These are phyloP conservation scores for Sarotherodon lohbergeri DNA, from an alignment of 2,113 vertebrate species.

Conservation along the genomic window DNA sequence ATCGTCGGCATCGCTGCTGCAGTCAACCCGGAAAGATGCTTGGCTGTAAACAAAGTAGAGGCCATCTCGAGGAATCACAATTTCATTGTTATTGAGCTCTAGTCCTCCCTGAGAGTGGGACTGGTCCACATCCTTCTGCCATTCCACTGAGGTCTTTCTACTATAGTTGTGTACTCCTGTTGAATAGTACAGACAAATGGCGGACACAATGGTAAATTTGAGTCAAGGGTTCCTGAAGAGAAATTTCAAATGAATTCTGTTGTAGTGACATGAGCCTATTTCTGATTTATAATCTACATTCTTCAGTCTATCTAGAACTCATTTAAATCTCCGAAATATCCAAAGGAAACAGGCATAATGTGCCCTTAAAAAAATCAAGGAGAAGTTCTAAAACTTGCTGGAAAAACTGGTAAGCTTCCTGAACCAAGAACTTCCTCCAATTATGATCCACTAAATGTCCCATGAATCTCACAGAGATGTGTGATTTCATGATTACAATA, in stretches of 20 bases:
- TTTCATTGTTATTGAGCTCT: slow-evolving; percentile 46
- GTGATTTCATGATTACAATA: not conserved
- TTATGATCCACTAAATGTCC: not conserved
- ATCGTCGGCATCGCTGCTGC: not conserved
- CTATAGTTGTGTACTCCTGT: slow-evolving; percentile 34
- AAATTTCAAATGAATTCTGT: not conserved
- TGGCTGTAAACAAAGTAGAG: slow-evolving; percentile 77
- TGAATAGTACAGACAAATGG: not conserved
- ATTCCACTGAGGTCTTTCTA: not conserved
- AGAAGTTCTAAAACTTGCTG: not conserved
- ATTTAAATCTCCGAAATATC: not conserved
- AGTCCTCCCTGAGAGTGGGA: slow-evolving; percentile 50
- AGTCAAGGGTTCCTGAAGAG: not conserved
- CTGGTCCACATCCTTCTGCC: slow-evolving; percentile 52
- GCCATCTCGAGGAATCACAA: slow-evolving; percentile 50
- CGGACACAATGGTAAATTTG: not conserved
- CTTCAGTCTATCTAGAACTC: not conserved
- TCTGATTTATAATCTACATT: not conserved
- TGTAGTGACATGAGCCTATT: not conserved
- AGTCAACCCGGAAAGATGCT: slow-evolving; percentile 61
- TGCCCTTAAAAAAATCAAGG: not conserved
- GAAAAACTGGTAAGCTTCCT: not conserved
- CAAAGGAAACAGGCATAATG: not conserved
- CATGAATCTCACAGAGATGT: not conserved
- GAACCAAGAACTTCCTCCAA: not conserved